Base-by-base conservation (phyloP, 1,140 invertebrate species). In the Micrasema longulum region DNA sequence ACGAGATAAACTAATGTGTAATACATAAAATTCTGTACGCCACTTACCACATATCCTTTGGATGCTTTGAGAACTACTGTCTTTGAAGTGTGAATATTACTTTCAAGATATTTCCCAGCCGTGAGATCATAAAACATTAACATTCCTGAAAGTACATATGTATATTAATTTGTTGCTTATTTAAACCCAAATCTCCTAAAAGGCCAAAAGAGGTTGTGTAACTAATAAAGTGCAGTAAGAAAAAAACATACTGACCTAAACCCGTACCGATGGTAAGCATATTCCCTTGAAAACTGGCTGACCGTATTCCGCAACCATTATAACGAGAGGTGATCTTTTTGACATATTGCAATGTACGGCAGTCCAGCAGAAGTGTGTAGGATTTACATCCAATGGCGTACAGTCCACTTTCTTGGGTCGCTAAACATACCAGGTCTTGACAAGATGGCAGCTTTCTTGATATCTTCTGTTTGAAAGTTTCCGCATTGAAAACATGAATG, bases 301-400 rank as follows among this genome's bases (percentile, higher is more conserved):
- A 97, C 65, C 96, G 87, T 48, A 98, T 94, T 48, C 93, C 92
- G 82, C 92, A 94, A 16, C 93, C 92, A 75, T 91, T 92, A 80
- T 94, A 94, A 9, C 92, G 88, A 10, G 90, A 90, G n/a, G 86
- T 87, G 14, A 90, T 87, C 80, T 89, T 90, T 79, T 89, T 89
- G 0, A 90, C 87, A 1, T 88, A 86, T 80, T 96, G 94, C 43
- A 96, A 85, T 31, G 93, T 96, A 76, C 95, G 87, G 23, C 94
- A 91, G 82, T 98, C 96, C 43, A 98, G 84, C 7, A 98, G 82
- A 43, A 96, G 88, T 1, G 96, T 96, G 80, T 97, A 96, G 38
- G 96, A 97, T 71, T 95, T 92, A 78, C 95, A 97, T 18, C 97
- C 97, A 48, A 98, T 92, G 1, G 95, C 96, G 83, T 98, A 98